phyloP scores from a whole-genome alignment of 2,888 invertebrate genomes.

The Drosophila merina region DNA sequence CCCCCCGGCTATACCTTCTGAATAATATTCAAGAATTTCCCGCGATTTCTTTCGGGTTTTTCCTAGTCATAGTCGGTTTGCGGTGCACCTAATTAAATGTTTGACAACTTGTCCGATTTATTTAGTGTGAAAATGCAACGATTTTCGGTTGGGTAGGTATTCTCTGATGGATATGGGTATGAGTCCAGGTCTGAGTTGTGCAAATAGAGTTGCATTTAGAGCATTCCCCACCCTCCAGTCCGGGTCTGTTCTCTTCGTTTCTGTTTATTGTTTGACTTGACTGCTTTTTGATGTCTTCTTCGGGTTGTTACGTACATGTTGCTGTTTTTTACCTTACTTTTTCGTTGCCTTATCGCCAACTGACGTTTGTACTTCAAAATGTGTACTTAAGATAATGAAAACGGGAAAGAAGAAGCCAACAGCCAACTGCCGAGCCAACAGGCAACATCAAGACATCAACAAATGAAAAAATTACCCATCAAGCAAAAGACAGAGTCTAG shows the following conservation, averaged over 20 bases:
- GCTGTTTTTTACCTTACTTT: slow-evolving; percentile 19
- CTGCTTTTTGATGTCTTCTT: slow-evolving; percentile 63
- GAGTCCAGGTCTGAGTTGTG: slow-evolving; percentile 42
- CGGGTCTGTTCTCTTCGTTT: slow-evolving; percentile 29
- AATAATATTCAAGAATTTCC: slow-evolving; percentile 1
- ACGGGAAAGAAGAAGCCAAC: slow-evolving; percentile 33
- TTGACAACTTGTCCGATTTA: slow-evolving; percentile 32
- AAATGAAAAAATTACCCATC: slow-evolving; percentile 17
- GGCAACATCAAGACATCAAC: slow-evolving; percentile 14
- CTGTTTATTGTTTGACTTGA: slow-evolving; percentile 59
- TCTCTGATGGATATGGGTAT: background rate
- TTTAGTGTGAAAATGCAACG: slow-evolving; percentile 25
- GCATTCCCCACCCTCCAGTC: slow-evolving; percentile 50
- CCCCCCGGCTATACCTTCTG: slow-evolving; percentile 3
- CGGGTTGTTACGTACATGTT: slow-evolving; percentile 44
- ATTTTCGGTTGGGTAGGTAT: background rate
- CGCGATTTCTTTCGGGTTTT: background rate
- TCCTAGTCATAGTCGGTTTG: background rate
- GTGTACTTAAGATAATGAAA: slow-evolving; percentile 79
- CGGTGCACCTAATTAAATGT: slow-evolving; percentile 48
- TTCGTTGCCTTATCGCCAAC: slow-evolving; percentile 68
- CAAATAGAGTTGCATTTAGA: slow-evolving; percentile 75
- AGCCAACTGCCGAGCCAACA: background rate
- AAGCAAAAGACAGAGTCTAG: background rate
- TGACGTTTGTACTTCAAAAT: slow-evolving; percentile 80